phyloP scores from a whole-genome alignment of 2,113 vertebrate genomes.

The Aegotheles bennettii region DNA sequence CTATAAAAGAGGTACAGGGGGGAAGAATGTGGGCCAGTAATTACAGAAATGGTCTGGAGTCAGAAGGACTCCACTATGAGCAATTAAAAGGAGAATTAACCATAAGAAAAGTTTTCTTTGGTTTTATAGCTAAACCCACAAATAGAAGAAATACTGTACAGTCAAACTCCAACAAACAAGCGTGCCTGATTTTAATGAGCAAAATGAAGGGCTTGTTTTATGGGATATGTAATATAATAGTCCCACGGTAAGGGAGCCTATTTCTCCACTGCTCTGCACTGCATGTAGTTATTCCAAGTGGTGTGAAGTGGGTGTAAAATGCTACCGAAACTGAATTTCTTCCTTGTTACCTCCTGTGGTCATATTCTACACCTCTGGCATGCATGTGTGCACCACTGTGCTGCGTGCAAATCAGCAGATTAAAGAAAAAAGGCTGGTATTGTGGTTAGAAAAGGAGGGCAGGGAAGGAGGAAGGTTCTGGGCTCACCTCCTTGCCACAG shows the following conservation, averaged over 20 bases:
- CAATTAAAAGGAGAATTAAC: conserved; percentile 53
- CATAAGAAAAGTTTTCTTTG: conserved; percentile 17
- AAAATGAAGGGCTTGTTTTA: conserved; percentile 47
- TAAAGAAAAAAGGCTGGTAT: neutral
- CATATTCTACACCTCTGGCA: neutral
- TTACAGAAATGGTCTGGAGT: conserved; percentile 23
- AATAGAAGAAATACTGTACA: conserved; percentile 49
- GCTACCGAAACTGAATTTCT: neutral
- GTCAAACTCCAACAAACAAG: conserved; percentile 36
- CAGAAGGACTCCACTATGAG: neutral
- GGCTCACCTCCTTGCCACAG: neutral
- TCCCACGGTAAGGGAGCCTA: neutral
- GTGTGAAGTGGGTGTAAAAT: neutral
- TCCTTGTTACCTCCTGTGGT: neutral
- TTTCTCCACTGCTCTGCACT: neutral
- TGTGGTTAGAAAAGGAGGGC: neutral
- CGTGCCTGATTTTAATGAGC: conserved; percentile 43
- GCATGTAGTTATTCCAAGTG: neutral
- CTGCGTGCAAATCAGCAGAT: fast-evolving
- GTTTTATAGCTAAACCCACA: conserved; percentile 54
- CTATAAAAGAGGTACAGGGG: conserved; percentile 12
- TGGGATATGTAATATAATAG: conserved; percentile 40
- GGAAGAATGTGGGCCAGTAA: conserved; percentile 17
- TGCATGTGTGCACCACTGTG: neutral
- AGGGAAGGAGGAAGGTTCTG: neutral